These are phyloP conservation scores for Bergia puertoricense DNA, from an alignment of 92 coral and sea anemone species.

Conservation along the genomic window DNA sequence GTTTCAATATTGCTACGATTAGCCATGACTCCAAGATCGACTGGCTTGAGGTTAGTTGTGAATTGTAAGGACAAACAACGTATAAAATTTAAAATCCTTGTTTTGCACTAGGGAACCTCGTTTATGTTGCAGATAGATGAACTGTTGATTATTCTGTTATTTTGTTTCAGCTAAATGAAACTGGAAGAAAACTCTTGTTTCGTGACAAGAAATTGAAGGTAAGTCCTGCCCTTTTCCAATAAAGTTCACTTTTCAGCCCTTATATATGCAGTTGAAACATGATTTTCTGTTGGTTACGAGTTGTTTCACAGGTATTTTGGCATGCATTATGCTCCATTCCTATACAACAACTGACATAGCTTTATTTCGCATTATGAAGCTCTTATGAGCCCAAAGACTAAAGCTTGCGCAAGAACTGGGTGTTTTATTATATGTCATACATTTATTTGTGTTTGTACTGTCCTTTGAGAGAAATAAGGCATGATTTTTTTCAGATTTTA, in stretches of 20 bases:
- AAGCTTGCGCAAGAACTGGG: too few relatives aligned
- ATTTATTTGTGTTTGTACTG: too few relatives aligned
- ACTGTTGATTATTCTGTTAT: background rate
- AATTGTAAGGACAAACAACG: background rate
- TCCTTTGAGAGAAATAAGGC: background rate
- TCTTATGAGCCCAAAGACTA: too few relatives aligned
- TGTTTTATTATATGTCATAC: too few relatives aligned
- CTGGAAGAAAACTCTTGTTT: slow-evolving; percentile 89
- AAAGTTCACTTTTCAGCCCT: background rate
- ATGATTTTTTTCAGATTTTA: background rate
- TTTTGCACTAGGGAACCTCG: background rate
- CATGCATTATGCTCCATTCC: too few relatives aligned
- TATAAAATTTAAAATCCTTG: background rate
- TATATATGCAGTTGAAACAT: background rate
- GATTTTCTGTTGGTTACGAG: background rate
- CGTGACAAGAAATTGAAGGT: slow-evolving; percentile 96
- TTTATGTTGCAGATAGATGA: background rate
- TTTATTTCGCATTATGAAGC: too few relatives aligned
- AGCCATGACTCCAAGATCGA: slow-evolving; percentile 98
- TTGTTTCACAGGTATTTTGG: too few relatives aligned
- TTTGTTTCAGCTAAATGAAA: slow-evolving; percentile 86
- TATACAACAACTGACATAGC: too few relatives aligned
- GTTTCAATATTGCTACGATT: slow-evolving; percentile 86
- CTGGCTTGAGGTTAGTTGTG: slow-evolving; percentile 89
- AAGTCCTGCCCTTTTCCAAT: background rate